Evolutionary conservation across 2,797 vertebrate species (phyloP).

Genomic region (Sternotherus odoratus): DNA sequence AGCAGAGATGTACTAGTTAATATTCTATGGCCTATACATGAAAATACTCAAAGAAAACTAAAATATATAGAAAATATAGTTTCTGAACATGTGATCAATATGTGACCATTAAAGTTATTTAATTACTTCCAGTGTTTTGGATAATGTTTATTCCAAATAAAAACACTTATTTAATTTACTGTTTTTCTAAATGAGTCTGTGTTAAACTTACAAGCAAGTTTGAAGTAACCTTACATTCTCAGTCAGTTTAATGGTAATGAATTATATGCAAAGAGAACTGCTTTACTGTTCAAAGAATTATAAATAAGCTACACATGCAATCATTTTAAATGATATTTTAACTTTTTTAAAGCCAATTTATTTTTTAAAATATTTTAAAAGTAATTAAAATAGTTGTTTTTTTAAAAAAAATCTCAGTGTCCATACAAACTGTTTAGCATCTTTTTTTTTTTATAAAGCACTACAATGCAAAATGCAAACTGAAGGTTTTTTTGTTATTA

Average conservation of each 20-base stretch:
- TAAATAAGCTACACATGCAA: conserved; percentile 16
- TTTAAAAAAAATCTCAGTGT: conserved; percentile 31
- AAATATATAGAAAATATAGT: background rate
- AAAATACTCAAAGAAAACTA: conserved; percentile 15
- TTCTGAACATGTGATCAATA: conserved; percentile 7
- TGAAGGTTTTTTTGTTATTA: conserved; percentile 60
- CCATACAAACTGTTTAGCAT: conserved; percentile 40
- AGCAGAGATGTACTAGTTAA: background rate
- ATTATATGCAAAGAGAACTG: conserved; percentile 44
- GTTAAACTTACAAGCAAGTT: conserved; percentile 47
- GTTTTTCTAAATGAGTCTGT: conserved; percentile 15
- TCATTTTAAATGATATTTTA: background rate
- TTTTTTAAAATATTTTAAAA: conserved; percentile 38
- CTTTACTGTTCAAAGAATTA: conserved; percentile 17
- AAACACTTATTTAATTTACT: conserved; percentile 23
- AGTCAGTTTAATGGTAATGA: conserved; percentile 27
- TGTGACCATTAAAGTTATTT: background rate
- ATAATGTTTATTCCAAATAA: background rate
- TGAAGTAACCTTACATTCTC: conserved; percentile 23
- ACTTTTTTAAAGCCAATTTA: background rate
- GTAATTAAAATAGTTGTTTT: conserved; percentile 31
- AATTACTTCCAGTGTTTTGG: conserved; percentile 13
- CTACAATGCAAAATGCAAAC: conserved; percentile 55
- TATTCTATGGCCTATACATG: conserved; percentile 27
- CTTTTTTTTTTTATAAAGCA: conserved; percentile 40